Percentiles rank a stretch among this genome's conserved stretches.
Conservation (phyloP, 1,140 invertebrate species). For the Drosophila arizonae region DNA sequence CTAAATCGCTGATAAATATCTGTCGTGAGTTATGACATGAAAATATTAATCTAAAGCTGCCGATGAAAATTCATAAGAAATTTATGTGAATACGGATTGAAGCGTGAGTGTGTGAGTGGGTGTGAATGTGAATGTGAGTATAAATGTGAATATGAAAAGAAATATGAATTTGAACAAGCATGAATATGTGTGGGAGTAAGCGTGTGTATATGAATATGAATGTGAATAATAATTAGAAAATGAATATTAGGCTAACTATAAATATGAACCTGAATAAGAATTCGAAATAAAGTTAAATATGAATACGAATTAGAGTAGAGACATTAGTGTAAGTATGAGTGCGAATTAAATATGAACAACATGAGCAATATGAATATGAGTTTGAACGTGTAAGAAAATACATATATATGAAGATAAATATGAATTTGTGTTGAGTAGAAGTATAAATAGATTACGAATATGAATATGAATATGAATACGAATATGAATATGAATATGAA, state of each 20-base stretch:
- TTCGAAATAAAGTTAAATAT: not conserved
- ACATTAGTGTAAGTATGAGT: not conserved
- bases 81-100: not conserved
- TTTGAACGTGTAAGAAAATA: not conserved
- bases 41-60: not conserved
- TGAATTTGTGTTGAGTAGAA: too few relatives aligned
- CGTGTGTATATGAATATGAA: not conserved
- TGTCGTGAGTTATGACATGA: not conserved
- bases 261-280: conserved; percentile 3
- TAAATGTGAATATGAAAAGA: conserved; percentile 1
- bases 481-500: too few relatives aligned
- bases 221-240: not conserved
- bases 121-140: not conserved
- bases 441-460: too few relatives aligned
- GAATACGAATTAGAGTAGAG: not conserved
- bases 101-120: not conserved
- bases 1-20: not conserved
- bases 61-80: not conserved
- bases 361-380: conserved; percentile 1
- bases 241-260: not conserved
- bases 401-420: too few relatives aligned
- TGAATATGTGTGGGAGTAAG: not conserved
- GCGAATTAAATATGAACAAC: too few relatives aligned
- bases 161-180: not conserved
- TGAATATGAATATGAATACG: too few relatives aligned